These are phyloP conservation scores for Linyphia triangularis DNA, from an alignment of 2,888 invertebrate genomes.

Conservation along the genomic window DNA sequence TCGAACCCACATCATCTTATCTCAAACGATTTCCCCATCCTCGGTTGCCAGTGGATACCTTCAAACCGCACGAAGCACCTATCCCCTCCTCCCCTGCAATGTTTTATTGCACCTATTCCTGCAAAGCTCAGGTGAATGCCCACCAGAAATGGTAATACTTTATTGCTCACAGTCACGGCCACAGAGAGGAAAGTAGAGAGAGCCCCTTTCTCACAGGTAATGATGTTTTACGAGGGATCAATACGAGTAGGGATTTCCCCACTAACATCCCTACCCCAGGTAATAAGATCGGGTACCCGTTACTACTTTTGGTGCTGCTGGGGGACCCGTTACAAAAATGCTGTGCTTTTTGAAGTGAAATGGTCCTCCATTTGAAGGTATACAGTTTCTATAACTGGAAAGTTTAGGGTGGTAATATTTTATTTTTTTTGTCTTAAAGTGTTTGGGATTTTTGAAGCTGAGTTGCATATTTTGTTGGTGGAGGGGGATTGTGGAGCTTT, in stretches of 20 bases:
- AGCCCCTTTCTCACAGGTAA: slow-evolving; percentile 44
- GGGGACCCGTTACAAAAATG: too few species aligned
- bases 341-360: too few species aligned
- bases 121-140: slow-evolving; percentile 46
- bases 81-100: slow-evolving; percentile 6
- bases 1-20: too few species aligned
- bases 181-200: not conserved
- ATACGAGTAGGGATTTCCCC: slow-evolving; percentile 11
- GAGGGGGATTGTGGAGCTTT: too few species aligned
- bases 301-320: too few species aligned
- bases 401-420: slow-evolving; percentile 9
- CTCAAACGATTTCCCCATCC: not conserved
- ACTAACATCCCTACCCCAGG: not conserved
- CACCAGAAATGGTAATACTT: slow-evolving; percentile 44
- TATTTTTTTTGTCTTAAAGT: slow-evolving; percentile 16
- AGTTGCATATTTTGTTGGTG: too few species aligned
- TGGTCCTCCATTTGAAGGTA: not conserved
- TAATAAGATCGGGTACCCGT: not conserved
- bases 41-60: slow-evolving; percentile 28
- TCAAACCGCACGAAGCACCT: not conserved
- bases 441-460: slow-evolving; percentile 1
- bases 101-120: slow-evolving; percentile 54
- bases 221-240: slow-evolving; percentile 62
- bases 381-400: slow-evolving; percentile 20
- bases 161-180: slow-evolving; percentile 46